Percentiles rank a stretch among this genome's conserved stretches.
These are phyloP conservation scores for Monomorium pharaonis DNA, from an alignment of 1,140 invertebrate species.

Conservation along the genomic window DNA sequence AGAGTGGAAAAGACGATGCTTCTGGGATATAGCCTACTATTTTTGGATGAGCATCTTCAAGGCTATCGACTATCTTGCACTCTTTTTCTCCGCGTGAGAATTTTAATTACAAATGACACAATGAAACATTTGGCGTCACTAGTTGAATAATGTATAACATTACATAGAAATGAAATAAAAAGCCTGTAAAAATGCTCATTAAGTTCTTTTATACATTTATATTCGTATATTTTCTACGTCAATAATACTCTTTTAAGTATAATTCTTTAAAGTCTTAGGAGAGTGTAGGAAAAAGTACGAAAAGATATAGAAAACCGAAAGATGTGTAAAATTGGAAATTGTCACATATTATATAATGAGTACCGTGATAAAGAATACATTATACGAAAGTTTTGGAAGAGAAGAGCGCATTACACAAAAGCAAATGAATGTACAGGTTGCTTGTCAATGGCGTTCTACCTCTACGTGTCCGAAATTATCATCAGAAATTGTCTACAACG, in stretches of 20 bases:
- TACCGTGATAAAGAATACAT: not conserved
- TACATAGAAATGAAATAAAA: not conserved
- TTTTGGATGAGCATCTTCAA: constrained; percentile 75
- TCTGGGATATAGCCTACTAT: constrained; percentile 59
- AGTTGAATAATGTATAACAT: not conserved
- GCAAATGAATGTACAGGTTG: not conserved
- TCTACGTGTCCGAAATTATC: not conserved
- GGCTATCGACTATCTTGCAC: constrained; percentile 60
- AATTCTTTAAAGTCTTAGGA: not conserved
- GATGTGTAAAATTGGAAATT: constrained; percentile 1
- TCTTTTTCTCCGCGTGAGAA: constrained; percentile 69
- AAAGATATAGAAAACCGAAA: not conserved
- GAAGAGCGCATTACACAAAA: not conserved
- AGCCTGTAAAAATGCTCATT: not conserved
- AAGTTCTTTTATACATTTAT: not conserved
- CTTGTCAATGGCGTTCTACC: not conserved
- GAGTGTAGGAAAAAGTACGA: not conserved
- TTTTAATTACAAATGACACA: constrained; percentile 56
- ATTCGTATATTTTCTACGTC: not conserved
- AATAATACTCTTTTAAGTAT: not conserved
- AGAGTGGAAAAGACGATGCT: constrained; percentile 9
- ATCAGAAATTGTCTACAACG: not conserved
- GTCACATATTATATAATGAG: not conserved
- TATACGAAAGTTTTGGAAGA: not conserved
- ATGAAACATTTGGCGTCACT: not conserved